These are phyloP conservation scores for Toxonevra muliebris DNA, from an alignment of 2,888 invertebrate species.

Conservation along the genomic window DNA sequence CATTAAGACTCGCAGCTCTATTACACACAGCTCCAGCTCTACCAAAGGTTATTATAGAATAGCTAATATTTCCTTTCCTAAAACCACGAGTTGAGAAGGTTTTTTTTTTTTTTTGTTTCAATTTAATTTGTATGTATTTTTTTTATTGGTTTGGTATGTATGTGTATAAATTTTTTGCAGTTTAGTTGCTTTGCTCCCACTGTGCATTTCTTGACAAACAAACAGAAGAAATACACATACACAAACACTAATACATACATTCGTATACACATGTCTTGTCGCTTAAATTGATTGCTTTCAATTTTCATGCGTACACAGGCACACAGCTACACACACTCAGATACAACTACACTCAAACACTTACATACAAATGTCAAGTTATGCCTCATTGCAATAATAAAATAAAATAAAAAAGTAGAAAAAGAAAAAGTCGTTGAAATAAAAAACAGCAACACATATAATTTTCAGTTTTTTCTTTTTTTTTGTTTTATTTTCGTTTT, in stretches of 20 bases:
- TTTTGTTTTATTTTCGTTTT: background rate
- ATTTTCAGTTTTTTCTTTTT: background rate
- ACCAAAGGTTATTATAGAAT: no score
- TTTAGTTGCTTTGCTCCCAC: background rate
- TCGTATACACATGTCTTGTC: slow-evolving; percentile 7
- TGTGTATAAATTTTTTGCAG: slow-evolving; percentile 1
- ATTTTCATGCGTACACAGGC: slow-evolving; percentile 21
- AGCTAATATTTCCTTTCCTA: no score
- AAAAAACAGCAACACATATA: slow-evolving; percentile 7
- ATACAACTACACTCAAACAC: slow-evolving; percentile 1
- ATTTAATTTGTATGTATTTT: no score
- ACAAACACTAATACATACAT: slow-evolving; percentile 7
- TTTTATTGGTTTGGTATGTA: no score
- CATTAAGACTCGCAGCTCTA: no score
- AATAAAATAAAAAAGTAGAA: background rate
- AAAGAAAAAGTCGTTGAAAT: background rate
- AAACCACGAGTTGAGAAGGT: no score
- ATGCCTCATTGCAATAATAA: background rate
- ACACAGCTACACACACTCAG: slow-evolving; percentile 1
- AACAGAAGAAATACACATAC: background rate
- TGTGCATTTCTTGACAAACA: slow-evolving; percentile 11
- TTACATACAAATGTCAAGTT: background rate
- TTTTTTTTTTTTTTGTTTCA: no score
- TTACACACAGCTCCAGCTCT: background rate
- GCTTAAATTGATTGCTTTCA: slow-evolving; percentile 27